Conservation (phyloP, 2,113 vertebrate species). For the Pampusana beccarii region DNA sequence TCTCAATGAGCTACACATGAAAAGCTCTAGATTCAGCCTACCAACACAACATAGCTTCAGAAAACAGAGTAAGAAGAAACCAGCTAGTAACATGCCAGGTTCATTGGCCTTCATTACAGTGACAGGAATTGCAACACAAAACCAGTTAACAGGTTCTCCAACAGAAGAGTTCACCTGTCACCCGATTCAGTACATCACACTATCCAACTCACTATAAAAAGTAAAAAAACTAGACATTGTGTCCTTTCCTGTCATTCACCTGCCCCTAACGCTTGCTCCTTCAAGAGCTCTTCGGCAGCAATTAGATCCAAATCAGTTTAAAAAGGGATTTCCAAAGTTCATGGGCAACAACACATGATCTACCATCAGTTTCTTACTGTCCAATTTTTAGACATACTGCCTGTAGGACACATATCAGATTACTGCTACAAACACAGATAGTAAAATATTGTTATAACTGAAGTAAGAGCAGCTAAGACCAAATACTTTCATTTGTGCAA, state of each 20-base stretch:
- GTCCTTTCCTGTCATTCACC: not conserved
- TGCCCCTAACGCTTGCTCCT: not conserved
- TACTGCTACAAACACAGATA: not conserved
- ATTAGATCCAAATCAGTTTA: not conserved
- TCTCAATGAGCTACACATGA: not conserved
- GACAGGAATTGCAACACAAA: not conserved
- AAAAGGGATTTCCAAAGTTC: not conserved
- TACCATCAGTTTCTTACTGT: not conserved
- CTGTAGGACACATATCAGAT: no score
- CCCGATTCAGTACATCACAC: not conserved
- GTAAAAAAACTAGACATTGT: not conserved
- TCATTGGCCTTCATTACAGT: not conserved
- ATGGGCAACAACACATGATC: not conserved
- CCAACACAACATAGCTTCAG: not conserved
- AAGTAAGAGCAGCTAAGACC: not conserved
- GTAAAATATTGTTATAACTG: not conserved
- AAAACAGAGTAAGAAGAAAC: not conserved
- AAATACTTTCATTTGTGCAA: not conserved
- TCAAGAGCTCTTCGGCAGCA: not conserved
- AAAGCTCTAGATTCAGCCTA: not conserved
- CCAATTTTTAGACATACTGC: not conserved
- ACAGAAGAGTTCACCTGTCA: not conserved
- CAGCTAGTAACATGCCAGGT: not conserved
- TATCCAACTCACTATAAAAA: not conserved
- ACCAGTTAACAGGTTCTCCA: not conserved